phyloP scores from a whole-genome alignment of 2,113 vertebrate genomes.

The Oceanodroma tethys region DNA sequence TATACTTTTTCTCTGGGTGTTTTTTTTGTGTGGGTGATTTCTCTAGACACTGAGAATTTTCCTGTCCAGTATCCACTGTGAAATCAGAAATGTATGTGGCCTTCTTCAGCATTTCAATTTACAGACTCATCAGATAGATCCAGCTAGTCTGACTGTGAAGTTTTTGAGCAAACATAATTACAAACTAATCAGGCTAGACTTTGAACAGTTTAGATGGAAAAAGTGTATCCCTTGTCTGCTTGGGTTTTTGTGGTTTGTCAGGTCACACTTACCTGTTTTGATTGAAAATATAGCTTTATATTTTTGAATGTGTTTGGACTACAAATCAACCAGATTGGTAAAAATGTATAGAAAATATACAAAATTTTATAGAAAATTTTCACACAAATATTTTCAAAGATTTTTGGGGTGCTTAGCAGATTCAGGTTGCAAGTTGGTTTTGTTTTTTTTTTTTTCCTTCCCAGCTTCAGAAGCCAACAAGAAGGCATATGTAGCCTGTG shows the following conservation, averaged over 20 bases:
- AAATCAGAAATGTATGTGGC: neutral
- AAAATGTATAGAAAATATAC: neutral
- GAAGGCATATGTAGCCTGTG: neutral
- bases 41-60: neutral
- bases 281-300: neutral
- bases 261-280: neutral
- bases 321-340: neutral
- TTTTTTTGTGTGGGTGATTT: neutral
- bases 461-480: neutral
- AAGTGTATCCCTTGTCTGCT: neutral
- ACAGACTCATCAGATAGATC: neutral
- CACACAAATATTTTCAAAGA: neutral
- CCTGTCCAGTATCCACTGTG: neutral
- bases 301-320: neutral
- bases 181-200: neutral
- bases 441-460: neutral
- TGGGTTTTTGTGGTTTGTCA: neutral
- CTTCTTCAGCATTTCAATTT: neutral
- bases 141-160: neutral
- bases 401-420: neutral
- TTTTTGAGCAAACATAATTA: neutral
- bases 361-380: neutral
- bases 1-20: neutral
- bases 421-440: neutral
- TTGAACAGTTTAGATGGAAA: neutral